A percentile compares a stretch with the other conserved stretches of the same genome.
Conservation (phyloP, 2,888 invertebrate genomes). For the Tiliacea aurago region DNA sequence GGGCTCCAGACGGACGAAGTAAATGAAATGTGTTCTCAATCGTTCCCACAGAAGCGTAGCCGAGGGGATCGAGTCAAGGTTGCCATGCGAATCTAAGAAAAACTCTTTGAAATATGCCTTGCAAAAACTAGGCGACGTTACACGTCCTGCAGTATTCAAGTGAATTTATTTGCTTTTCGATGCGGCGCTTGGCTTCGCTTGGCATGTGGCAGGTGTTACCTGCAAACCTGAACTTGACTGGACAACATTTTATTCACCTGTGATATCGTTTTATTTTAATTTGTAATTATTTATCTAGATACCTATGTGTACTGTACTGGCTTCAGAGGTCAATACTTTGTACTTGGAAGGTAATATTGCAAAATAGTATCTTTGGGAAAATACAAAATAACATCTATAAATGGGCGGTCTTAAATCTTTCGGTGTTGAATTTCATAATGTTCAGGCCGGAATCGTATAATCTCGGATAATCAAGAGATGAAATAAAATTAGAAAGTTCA, state of each 20-base stretch:
- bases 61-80: conserved; percentile 86
- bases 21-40: conserved; percentile 82
- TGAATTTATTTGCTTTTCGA: conserved; percentile 79
- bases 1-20: conserved; percentile 85
- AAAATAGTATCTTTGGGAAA: not conserved
- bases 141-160: conserved; percentile 79
- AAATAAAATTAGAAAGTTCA: not conserved
- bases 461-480: not conserved
- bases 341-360: conserved; percentile 14
- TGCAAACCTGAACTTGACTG: conserved; percentile 81
- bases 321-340: conserved; percentile 22
- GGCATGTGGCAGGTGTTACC: conserved; percentile 82
- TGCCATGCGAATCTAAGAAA: conserved; percentile 86
- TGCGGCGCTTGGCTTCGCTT: conserved; percentile 73
- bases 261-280: conserved; percentile 71
- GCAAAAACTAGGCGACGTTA: conserved; percentile 82
- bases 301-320: conserved; percentile 39
- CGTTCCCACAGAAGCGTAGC: conserved; percentile 87
- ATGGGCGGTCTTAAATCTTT: not conserved
- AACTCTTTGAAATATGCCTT: conserved; percentile 77
- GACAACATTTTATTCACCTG: conserved; percentile 81
- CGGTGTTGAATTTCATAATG: not conserved
- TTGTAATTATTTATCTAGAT: conserved; percentile 65
- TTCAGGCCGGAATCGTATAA: not conserved
- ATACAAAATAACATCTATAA: not conserved